Percentiles rank a stretch among this genome's conserved stretches.
phyloP scores from a whole-genome alignment of 2,797 vertebrate species.

The Squalus acanthias region DNA sequence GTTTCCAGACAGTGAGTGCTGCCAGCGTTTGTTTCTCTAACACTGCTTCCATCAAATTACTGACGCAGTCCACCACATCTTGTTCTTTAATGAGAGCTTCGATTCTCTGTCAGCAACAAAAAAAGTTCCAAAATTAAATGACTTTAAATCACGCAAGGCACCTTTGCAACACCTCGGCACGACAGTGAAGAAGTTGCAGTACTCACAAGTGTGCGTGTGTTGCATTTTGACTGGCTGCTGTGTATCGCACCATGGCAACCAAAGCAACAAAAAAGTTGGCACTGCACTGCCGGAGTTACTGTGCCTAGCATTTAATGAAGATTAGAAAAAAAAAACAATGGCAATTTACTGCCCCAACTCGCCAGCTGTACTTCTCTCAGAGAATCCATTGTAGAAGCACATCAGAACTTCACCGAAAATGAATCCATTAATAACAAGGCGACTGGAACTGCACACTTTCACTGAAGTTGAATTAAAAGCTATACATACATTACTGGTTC shows the following conservation, averaged over 20 bases:
- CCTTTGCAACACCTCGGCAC: neutral
- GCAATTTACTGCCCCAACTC: neutral
- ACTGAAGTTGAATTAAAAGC: slow-evolving; percentile 5
- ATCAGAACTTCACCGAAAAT: neutral
- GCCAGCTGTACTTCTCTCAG: neutral
- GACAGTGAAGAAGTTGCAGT: neutral
- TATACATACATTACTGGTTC: neutral
- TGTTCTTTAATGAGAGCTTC: slow-evolving; percentile 50
- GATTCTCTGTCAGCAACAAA: slow-evolving; percentile 48
- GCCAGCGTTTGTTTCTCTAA: slow-evolving; percentile 53
- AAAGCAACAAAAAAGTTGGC: slow-evolving; percentile 19
- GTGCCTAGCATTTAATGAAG: slow-evolving; percentile 26
- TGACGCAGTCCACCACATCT: slow-evolving; percentile 43
- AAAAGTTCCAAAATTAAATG: neutral
- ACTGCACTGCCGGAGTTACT: slow-evolving; percentile 9
- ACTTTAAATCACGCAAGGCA: neutral
- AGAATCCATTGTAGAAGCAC: neutral
- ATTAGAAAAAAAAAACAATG: neutral
- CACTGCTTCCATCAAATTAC: slow-evolving; percentile 50
- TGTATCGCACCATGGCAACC: slow-evolving; percentile 11
- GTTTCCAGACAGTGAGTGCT: slow-evolving; percentile 54
- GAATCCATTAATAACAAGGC: neutral
- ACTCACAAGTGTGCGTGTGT: neutral
- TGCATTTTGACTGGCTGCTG: slow-evolving; percentile 26
- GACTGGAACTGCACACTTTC: neutral